Base-by-base conservation (phyloP, 2,113 vertebrate genomes). In the Dunckerocampus dactyliophorus region DNA sequence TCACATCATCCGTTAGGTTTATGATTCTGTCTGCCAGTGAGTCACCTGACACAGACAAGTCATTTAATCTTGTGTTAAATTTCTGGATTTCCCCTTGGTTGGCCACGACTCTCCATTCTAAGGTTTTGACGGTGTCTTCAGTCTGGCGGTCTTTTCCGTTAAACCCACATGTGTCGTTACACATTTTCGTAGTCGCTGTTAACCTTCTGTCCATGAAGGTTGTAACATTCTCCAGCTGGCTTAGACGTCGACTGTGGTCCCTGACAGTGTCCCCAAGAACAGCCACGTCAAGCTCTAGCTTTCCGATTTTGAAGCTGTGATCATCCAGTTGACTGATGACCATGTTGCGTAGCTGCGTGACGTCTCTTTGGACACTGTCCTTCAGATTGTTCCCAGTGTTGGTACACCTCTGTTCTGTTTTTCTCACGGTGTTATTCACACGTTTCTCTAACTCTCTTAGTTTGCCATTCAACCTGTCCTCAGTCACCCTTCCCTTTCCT, bases 381-480 rank as follows among this genome's bases (percentile, higher is more conserved):
- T 90, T 90, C 54, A 90, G 6, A 53, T 85, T 89, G 65, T 74
- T 91, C 22, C 85, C 89, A 0, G 85, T 89, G 71, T 89, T 88
- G 3, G 72, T 81, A 1, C 89, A 90, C 68, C 84, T 87, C 28
- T 92, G 90, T 75, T 92, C 91, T 0, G 85, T 77, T 80, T 91
- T 89, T 43, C 87, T 89, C 81, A 90, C 58, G 0, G 94, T 95
- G 73, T 86, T 89, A 4, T 95, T 95, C 71, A 95, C 56, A 20
- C 81, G 85, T 47, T 91, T 88, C 72, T 96, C 95, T 62, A 96
- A 50, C 4, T 91, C 90, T 4, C 90, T 80, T 45, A 98, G 84
- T 58, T 84, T 88, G 45, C 83, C 79, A 7, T 88, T 93, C 34
- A 93, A 14, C 62, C 59, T 75, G 58, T 93, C 87, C 60, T 91